phyloP scores from a whole-genome alignment of 2,888 invertebrate species.

The Crioceris asparagi region DNA sequence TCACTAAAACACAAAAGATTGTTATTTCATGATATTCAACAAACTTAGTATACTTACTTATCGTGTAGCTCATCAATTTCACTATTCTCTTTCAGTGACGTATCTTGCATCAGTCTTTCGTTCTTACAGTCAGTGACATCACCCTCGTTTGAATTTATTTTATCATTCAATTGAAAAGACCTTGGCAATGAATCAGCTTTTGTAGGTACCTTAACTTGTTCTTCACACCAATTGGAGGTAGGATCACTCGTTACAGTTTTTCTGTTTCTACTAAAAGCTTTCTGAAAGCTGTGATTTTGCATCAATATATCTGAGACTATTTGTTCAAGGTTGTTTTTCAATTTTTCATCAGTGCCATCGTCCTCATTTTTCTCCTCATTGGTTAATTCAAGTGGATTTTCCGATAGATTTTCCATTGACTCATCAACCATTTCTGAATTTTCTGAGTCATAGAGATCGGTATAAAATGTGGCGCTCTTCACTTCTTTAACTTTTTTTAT shows the following conservation, averaged over 20 bases:
- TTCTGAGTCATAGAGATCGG: constrained; percentile 53
- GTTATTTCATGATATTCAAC: not conserved
- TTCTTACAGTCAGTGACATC: constrained; percentile 36
- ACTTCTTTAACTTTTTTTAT: constrained; percentile 56
- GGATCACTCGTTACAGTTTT: constrained; percentile 29
- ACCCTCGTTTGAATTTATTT: constrained; percentile 41
- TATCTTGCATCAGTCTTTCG: constrained; percentile 19
- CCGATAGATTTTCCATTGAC: constrained; percentile 48
- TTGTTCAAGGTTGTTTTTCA: constrained; percentile 53
- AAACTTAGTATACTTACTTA: constrained; percentile 25
- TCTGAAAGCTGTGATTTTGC: constrained; percentile 74
- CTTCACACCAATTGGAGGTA: constrained; percentile 54
- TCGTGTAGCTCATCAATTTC: constrained; percentile 29
- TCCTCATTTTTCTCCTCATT: constrained; percentile 31
- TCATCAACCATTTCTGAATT: constrained; percentile 39
- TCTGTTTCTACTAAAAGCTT: constrained; percentile 37
- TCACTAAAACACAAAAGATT: constrained; percentile 30
- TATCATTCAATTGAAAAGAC: constrained; percentile 58
- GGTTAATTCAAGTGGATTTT: constrained; percentile 13
- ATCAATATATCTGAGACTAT: constrained; percentile 73
- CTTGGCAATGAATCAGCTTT: constrained; percentile 71
- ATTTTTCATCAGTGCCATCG: constrained; percentile 40
- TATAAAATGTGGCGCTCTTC: constrained; percentile 53
- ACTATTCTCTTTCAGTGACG: constrained; percentile 26
- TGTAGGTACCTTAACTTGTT: constrained; percentile 48